These are phyloP conservation scores for Nemapogon koenigi DNA, from an alignment of 2,888 invertebrate genomes.

Conservation along the genomic window DNA sequence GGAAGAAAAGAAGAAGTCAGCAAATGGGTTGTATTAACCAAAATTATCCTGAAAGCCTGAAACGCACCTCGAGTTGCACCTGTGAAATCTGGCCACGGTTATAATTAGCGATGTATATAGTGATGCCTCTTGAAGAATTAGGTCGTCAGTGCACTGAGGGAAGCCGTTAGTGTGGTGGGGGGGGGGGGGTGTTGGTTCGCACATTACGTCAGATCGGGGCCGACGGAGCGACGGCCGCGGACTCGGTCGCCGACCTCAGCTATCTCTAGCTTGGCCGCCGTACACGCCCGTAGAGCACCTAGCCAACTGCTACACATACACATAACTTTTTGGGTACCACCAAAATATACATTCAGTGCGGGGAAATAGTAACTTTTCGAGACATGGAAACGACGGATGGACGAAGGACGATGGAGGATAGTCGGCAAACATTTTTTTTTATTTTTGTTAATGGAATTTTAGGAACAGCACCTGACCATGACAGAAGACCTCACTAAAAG, in stretches of 20 bases:
- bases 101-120: conserved; percentile 60
- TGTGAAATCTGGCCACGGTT: conserved; percentile 19
- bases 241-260: conserved; percentile 55
- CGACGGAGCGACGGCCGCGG: conserved; percentile 50
- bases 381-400: too few species aligned
- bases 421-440: too few species aligned
- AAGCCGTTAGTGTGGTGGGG: conserved; percentile 17
- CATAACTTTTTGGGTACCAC: too few species aligned
- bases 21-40: too few species aligned
- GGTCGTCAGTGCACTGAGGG: conserved; percentile 36
- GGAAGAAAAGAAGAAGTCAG: too few species aligned
- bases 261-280: conserved; percentile 39
- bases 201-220: conserved; percentile 52
- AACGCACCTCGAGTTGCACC: conserved; percentile 14
- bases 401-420: too few species aligned
- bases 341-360: background rate
- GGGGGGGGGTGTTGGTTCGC: conserved; percentile 55
- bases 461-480: too few species aligned
- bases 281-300: conserved; percentile 25
- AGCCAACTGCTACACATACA: too few species aligned
- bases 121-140: conserved; percentile 60
- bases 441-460: too few species aligned
- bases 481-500: too few species aligned
- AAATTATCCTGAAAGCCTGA: too few species aligned
- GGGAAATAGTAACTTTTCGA: too few species aligned